Conservation (phyloP, 2,113 vertebrate species). For the Uropsilus gracilis region DNA sequence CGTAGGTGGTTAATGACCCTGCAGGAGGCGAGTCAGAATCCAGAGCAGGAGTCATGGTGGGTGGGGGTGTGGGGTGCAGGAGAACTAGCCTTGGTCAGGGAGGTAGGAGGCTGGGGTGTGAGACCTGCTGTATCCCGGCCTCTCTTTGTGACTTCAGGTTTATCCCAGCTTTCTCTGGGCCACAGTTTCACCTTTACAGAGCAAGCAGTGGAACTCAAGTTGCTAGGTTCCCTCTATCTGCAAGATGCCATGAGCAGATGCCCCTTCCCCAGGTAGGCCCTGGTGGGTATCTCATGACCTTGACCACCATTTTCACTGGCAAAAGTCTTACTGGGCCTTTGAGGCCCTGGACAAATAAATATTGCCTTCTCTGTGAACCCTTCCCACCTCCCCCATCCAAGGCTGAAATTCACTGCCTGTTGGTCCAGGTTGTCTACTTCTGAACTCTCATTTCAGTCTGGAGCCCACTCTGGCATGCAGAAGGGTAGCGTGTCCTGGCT, state of each 20-base stretch:
- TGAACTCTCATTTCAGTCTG: neutral
- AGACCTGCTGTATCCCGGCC: neutral
- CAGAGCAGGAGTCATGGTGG: neutral
- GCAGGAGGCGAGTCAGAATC: constrained; percentile 42
- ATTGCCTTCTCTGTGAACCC: neutral
- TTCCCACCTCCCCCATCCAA: neutral
- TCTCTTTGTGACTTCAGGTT: neutral
- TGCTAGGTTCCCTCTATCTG: neutral
- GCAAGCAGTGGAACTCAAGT: neutral
- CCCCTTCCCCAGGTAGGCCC: neutral
- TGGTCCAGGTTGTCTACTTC: neutral
- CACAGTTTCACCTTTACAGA: neutral
- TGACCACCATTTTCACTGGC: neutral
- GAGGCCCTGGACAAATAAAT: neutral
- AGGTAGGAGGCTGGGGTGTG: neutral
- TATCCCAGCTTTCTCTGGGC: neutral
- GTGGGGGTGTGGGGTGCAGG: neutral
- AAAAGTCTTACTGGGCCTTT: neutral
- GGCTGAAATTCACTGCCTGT: neutral
- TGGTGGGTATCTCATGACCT: neutral
- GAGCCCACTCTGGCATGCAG: neutral
- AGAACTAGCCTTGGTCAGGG: neutral
- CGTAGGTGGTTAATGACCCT: constrained; percentile 67
- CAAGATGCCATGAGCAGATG: neutral
- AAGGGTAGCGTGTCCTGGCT: neutral